Evolutionary conservation across 30 jellyfish, hydroid and myxozoan genomes (phyloP).

Genomic region (Haliclystus octoradiatus): DNA sequence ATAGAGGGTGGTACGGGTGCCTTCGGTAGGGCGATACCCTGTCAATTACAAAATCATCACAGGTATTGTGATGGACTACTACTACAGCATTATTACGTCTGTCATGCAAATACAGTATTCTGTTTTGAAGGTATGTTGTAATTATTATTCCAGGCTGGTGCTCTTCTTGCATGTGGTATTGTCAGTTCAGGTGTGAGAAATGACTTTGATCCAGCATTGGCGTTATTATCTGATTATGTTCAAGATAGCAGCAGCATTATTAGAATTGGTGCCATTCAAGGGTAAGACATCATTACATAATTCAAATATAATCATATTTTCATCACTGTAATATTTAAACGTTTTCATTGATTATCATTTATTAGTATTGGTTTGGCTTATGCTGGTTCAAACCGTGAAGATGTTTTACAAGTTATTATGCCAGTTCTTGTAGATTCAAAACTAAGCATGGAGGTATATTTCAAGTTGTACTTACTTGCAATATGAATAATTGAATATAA

Average conservation of each 20-base stretch:
- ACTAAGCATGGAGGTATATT: constrained; percentile 83
- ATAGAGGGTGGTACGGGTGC: too few relatives aligned
- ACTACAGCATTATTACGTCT: too few relatives aligned
- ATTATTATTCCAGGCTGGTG: constrained; percentile 81
- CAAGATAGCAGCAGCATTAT: constrained; percentile 73
- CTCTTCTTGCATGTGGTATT: constrained; percentile 96
- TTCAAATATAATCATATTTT: too few relatives aligned
- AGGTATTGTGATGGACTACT: too few relatives aligned
- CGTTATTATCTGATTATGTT: constrained; percentile 87
- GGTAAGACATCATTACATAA: constrained; percentile 18
- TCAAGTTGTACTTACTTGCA: background rate
- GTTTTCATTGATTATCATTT: background rate
- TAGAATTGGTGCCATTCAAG: constrained; percentile 86
- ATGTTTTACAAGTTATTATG: constrained; percentile 60
- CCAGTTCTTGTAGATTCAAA: constrained; percentile 94
- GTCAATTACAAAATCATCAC: too few relatives aligned
- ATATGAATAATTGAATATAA: background rate
- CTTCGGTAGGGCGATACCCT: too few relatives aligned
- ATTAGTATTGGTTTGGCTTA: constrained; percentile 87
- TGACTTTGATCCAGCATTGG: constrained; percentile 97
- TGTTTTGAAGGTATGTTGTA: too few relatives aligned
- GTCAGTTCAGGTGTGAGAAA: constrained; percentile 94
- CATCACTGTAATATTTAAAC: background rate
- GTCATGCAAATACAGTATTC: too few relatives aligned
- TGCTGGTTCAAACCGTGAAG: constrained; percentile 97